Evolutionary conservation across 2,888 invertebrate genomes (phyloP).

Genomic region (Neria commutata): DNA sequence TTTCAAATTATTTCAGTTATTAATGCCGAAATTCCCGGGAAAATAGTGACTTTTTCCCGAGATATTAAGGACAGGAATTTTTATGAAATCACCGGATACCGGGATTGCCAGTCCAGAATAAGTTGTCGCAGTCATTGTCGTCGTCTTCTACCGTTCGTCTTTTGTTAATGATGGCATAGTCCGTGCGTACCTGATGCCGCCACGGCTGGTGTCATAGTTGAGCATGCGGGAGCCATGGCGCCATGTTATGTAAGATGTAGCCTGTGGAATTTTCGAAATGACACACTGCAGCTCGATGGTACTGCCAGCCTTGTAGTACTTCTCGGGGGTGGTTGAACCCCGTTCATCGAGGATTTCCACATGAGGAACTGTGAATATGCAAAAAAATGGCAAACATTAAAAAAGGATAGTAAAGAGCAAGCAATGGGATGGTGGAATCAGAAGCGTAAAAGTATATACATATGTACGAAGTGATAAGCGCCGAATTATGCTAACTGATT

Average conservation of each 20-base stretch:
- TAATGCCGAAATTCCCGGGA: too few relatives aligned
- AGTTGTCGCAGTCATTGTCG: not conserved
- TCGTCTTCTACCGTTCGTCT: not conserved
- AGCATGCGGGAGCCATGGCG: slow-evolving; percentile 76
- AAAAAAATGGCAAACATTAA: too few relatives aligned
- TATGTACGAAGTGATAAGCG: not conserved
- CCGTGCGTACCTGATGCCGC: slow-evolving; percentile 82
- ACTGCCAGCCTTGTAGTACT: slow-evolving; percentile 82
- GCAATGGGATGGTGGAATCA: not conserved
- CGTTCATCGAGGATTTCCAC: slow-evolving; percentile 82
- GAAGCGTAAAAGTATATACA: not conserved
- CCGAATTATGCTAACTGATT: not conserved
- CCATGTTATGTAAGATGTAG: slow-evolving; percentile 79
- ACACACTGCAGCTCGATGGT: slow-evolving; percentile 83
- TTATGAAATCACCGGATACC: too few relatives aligned
- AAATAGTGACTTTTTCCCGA: too few relatives aligned
- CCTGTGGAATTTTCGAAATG: slow-evolving; percentile 79
- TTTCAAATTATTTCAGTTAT: too few relatives aligned
- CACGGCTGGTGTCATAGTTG: slow-evolving; percentile 80
- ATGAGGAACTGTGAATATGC: slow-evolving; percentile 71
- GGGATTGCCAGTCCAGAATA: not conserved
- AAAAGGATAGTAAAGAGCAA: not conserved
- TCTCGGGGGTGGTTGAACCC: slow-evolving; percentile 76
- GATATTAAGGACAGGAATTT: too few relatives aligned
- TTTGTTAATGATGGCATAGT: too few relatives aligned